phyloP scores from a whole-genome alignment of 1,140 invertebrate genomes.

The Brachionus koreanus region DNA sequence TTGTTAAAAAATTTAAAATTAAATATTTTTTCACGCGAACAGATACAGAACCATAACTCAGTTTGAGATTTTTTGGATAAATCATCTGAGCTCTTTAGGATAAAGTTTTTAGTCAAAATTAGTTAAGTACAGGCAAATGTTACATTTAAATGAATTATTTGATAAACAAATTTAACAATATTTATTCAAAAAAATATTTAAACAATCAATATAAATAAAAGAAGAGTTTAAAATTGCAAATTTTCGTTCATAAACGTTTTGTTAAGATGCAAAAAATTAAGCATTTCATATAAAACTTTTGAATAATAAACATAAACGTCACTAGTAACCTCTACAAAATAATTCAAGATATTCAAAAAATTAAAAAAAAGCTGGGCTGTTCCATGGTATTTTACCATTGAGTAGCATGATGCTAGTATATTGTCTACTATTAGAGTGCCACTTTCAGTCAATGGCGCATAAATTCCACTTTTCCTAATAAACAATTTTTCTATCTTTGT shows the following conservation, averaged over 20 bases:
- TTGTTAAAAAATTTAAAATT: too few species aligned
- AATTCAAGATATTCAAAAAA: slow-evolving; percentile 13
- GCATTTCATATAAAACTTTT: slow-evolving; percentile 21
- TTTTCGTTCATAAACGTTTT: slow-evolving; percentile 35
- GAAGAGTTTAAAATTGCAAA: not conserved
- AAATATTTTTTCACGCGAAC: too few species aligned
- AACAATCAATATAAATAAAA: not conserved
- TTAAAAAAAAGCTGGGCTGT: slow-evolving; percentile 67
- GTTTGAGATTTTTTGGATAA: too few species aligned
- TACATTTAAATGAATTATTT: too few species aligned
- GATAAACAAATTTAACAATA: not conserved
- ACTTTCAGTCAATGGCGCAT: slow-evolving; percentile 77
- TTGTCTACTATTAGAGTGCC: slow-evolving; percentile 86
- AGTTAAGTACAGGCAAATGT: too few species aligned
- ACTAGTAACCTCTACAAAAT: slow-evolving; percentile 5
- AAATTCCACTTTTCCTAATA: slow-evolving; percentile 66
- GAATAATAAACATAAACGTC: slow-evolving; percentile 31
- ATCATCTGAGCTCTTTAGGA: too few species aligned
- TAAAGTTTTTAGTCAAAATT: too few species aligned
- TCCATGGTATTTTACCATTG: slow-evolving; percentile 74
- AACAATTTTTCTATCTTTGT: slow-evolving; percentile 61
- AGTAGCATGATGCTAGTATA: slow-evolving; percentile 88
- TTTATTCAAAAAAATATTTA: slow-evolving; percentile 22
- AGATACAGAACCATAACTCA: too few species aligned
- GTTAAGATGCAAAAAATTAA: slow-evolving; percentile 10